Conservation (phyloP, 1,140 invertebrate genomes). For the Delia radicum region DNA sequence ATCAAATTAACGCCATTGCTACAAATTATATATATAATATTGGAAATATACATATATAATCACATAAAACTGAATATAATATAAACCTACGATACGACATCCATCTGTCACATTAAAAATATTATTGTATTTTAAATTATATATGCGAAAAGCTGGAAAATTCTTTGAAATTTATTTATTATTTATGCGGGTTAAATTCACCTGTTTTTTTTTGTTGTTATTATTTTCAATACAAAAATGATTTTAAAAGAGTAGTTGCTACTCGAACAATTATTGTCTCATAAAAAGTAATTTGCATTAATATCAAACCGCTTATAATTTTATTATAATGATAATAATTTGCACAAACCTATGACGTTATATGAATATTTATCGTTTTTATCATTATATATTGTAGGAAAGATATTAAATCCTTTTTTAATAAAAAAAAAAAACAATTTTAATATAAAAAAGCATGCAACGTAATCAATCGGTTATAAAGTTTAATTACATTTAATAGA, state of each 20-base stretch:
- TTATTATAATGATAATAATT: constrained; percentile 12
- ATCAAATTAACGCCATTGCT: constrained; percentile 19
- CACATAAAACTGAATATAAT: background rate
- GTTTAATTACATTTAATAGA: background rate
- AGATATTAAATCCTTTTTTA: background rate
- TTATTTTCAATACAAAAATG: background rate
- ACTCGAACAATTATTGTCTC: constrained; percentile 5
- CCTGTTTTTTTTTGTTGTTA: background rate
- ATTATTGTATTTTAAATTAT: background rate
- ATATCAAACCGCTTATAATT: constrained; percentile 3
- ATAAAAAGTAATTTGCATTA: constrained; percentile 14
- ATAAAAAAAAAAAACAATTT: background rate
- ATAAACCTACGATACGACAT: background rate
- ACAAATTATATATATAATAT: background rate
- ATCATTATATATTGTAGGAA: background rate
- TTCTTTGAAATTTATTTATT: background rate
- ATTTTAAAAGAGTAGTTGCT: background rate
- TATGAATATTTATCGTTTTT: background rate
- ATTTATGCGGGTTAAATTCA: constrained; percentile 7
- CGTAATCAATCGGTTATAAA: background rate
- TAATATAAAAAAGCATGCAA: background rate
- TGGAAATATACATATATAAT: background rate
- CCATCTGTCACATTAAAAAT: constrained; percentile 9
- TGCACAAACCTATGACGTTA: background rate
- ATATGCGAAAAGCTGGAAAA: background rate